Percentiles rank a stretch among this genome's conserved stretches.
Evolutionary conservation across 1,140 invertebrate genomes (phyloP).

Genomic region (Pomacea maculata): DNA sequence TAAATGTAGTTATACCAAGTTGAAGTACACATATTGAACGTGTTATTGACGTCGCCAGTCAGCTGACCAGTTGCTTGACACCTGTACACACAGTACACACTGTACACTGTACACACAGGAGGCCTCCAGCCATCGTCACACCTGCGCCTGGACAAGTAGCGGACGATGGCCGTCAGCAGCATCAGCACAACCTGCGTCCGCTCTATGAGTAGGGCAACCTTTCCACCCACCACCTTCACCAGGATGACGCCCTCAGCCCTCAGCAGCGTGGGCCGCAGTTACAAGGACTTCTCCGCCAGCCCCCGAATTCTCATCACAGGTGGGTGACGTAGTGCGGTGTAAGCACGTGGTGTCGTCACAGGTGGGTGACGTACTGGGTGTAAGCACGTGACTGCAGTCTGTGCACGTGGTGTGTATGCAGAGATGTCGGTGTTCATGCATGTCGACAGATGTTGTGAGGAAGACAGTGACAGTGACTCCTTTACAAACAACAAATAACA

Average conservation of each 20-base stretch:
- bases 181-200: background rate
- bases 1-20: too few species aligned
- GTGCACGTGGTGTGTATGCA: background rate
- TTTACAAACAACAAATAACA: too few species aligned
- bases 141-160: too few species aligned
- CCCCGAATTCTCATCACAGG: slow-evolving; percentile 34
- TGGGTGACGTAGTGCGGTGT: background rate
- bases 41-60: too few species aligned
- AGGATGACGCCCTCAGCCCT: slow-evolving; percentile 11
- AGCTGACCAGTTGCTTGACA: too few species aligned
- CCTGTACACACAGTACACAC: too few species aligned
- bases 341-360: background rate
- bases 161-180: too few species aligned
- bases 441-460: background rate
- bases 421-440: background rate
- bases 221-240: slow-evolving; percentile 15
- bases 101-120: too few species aligned
- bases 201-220: slow-evolving; percentile 1
- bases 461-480: too few species aligned
- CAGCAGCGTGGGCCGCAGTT: background rate
- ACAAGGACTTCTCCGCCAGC: slow-evolving; percentile 11
- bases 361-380: background rate
- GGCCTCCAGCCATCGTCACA: too few species aligned
- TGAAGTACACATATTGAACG: too few species aligned
- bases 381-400: background rate